phyloP scores from a whole-genome alignment of 1,140 invertebrate genomes.

The Panagrolaimus sp. region DNA sequence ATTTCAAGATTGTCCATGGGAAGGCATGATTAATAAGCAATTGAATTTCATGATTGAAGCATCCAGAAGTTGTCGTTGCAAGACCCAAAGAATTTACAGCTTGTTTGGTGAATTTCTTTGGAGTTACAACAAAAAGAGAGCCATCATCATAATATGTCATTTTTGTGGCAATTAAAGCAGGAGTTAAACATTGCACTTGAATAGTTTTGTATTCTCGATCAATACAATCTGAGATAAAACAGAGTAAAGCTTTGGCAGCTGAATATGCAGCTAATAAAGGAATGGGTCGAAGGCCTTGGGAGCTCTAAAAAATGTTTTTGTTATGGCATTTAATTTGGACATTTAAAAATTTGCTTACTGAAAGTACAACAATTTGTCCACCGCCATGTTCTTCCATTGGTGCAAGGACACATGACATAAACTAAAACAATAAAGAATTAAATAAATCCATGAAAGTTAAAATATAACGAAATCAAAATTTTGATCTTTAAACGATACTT shows the following conservation, averaged over 20 bases:
- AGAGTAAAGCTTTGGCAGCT: conserved; percentile 47
- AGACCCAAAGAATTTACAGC: conserved; percentile 47
- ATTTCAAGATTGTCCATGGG: conserved; percentile 41
- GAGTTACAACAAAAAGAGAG: conserved; percentile 51
- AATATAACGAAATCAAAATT: conserved; percentile 9
- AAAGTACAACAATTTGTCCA: conserved; percentile 55
- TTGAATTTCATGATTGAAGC: conserved; percentile 56
- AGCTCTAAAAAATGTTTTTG: too few relatives aligned
- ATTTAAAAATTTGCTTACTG: conserved; percentile 15
- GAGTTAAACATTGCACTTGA: conserved; percentile 52
- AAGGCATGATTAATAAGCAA: conserved; percentile 40
- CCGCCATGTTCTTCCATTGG: conserved; percentile 53
- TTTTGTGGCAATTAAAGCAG: conserved; percentile 54
- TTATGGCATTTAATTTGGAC: too few relatives aligned
- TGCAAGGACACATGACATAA: conserved; percentile 50
- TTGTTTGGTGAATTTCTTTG: conserved; percentile 48
- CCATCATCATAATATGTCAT: conserved; percentile 56
- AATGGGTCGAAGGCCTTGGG: conserved; percentile 51
- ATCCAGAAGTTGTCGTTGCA: conserved; percentile 45
- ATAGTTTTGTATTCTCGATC: conserved; percentile 55
- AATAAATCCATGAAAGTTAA: background rate
- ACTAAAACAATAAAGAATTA: conserved; percentile 34
- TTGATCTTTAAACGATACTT: background rate
- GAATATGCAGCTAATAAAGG: conserved; percentile 53
- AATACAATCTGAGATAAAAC: conserved; percentile 49